Conservation (phyloP, 2,888 invertebrate genomes). For the Drosophila formosana region DNA sequence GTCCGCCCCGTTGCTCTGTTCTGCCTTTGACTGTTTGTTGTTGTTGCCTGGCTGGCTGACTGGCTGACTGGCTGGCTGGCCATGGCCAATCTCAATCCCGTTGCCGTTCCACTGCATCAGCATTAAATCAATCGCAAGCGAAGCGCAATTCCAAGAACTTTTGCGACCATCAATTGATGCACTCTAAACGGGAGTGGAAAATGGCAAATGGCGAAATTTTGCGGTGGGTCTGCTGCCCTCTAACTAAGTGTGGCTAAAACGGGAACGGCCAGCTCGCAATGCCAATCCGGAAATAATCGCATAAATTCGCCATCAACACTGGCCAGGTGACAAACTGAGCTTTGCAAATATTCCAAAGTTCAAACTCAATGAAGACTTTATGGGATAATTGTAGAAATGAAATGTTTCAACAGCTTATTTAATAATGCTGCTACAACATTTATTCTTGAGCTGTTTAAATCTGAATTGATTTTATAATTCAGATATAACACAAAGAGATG, state of each 20-base stretch:
- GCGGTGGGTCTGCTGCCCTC: constrained; percentile 27
- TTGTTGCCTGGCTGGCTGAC: constrained; percentile 7
- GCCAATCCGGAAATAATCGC: constrained; percentile 1
- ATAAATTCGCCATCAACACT: constrained; percentile 4
- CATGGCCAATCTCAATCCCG: constrained; percentile 46
- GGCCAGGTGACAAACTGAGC: constrained; percentile 6
- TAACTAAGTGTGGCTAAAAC: constrained; percentile 7
- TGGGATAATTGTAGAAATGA: neutral
- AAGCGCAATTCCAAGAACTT: constrained; percentile 54
- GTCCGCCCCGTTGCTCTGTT: constrained; percentile 15
- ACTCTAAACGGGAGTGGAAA: constrained; percentile 57
- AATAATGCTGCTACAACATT: neutral
- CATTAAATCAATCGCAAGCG: constrained; percentile 66
- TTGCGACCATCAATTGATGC: constrained; percentile 50
- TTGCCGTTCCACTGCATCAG: constrained; percentile 55
- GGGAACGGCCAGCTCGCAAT: neutral
- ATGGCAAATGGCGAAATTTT: constrained; percentile 47
- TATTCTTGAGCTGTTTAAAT: neutral
- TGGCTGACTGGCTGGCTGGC: constrained; percentile 14
- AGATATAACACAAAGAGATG: too few relatives aligned
- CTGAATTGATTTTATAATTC: too few relatives aligned
- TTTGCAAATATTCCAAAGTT: neutral
- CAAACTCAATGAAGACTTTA: neutral
- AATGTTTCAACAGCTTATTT: neutral
- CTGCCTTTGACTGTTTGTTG: neutral